phyloP scores from a whole-genome alignment of 2,113 vertebrate genomes.

The Brachyhypopomus gauderio region DNA sequence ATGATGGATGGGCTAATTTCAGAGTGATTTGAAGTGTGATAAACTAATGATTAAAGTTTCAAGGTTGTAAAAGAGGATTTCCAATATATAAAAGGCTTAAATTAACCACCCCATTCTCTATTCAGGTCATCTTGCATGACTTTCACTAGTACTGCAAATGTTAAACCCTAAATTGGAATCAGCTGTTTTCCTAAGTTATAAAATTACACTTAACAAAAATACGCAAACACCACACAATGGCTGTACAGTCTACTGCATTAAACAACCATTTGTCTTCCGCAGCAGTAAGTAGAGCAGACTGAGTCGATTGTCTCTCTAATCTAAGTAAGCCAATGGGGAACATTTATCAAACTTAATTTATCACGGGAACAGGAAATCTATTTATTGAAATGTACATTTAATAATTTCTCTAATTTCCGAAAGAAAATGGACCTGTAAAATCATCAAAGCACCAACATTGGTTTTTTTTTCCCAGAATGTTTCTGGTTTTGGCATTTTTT shows the following conservation, averaged over 20 bases:
- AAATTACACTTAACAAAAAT: not conserved
- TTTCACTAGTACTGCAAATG: not conserved
- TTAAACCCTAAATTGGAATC: not conserved
- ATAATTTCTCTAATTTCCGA: not conserved
- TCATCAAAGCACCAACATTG: not conserved
- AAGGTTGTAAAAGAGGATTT: conserved; percentile 30
- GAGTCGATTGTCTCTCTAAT: conserved; percentile 38
- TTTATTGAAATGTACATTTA: conserved; percentile 36
- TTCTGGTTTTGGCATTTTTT: not conserved
- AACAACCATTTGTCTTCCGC: conserved; percentile 7
- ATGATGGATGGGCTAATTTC: conserved; percentile 54
- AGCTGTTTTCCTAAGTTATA: not conserved
- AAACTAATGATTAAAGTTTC: conserved; percentile 49
- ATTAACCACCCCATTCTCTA: conserved; percentile 2
- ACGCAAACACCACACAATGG: not conserved
- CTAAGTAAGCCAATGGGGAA: conserved; percentile 50
- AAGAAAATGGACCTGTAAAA: not conserved
- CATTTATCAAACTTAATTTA: conserved; percentile 51
- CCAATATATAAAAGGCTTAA: conserved; percentile 28
- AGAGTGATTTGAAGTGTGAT: conserved; percentile 42
- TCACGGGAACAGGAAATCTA: conserved; percentile 31
- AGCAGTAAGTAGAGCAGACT: conserved; percentile 13
- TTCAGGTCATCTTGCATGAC: conserved; percentile 22
- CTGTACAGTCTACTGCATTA: not conserved
- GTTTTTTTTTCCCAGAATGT: not conserved